Evolutionary conservation across 2,888 invertebrate species (phyloP), one percentile per base, ranked within the genome.

Genomic region (Meiosimyza decipiens): DNA sequence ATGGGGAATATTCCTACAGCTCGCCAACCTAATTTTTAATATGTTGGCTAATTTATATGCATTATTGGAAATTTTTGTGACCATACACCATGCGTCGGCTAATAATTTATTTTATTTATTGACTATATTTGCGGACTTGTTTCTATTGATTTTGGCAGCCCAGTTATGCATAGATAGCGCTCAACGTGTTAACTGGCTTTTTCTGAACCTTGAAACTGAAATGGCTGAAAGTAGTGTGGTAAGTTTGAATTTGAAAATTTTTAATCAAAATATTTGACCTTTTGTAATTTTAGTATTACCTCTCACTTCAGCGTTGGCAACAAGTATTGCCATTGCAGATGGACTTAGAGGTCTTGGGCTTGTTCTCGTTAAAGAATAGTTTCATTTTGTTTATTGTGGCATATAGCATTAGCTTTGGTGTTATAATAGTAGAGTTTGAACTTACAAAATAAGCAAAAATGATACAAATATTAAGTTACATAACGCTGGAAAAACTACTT

Each of bases 21-120:
- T 84, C 33, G 71, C 82, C 40, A 79, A 81, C 52, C 78, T 80
- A 66, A 84, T 85, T 40, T 67, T 82, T 28, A 83, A 83, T 59
- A 78, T 84, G 3, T 71, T 86, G 68, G 78, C 82, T 68, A 85
- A 85, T 52, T 78, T 86, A 75, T 86, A 85, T 62, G 83, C 85
- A 59, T 75, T 83, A 66, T 75, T 86, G 78, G 80, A 84, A 33
- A 70, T 74, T 49, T 73, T 57, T 22, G 73, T 71, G 2, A 12
- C 33, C 2, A 68, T 71, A 12, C 68, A 71, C 3, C 6, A 18
- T 16, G 63, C 75, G 11, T 68, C 55, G 0, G 11, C n/a, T 11
- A 62, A 66, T 63, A 59, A 28, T 12, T 22, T 76, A 66, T 52
- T 73, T 11, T 76, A 76, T 57, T 70, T 50, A 40, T 68, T 73